Conservation (phyloP, 2,113 vertebrate genomes). For the Pungitius pungitius region DNA sequence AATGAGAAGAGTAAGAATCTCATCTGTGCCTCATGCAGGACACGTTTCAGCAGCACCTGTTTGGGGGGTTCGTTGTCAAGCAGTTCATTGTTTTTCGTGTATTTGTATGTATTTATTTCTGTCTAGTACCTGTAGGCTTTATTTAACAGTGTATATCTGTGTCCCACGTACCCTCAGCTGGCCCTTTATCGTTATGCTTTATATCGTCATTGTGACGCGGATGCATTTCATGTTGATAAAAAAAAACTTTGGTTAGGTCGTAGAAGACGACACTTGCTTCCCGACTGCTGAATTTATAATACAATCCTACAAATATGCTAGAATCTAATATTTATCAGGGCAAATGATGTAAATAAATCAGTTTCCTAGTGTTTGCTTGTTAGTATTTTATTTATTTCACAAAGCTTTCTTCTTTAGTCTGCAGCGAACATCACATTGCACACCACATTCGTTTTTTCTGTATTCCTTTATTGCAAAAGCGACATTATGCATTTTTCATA, state of each 20-base stretch:
- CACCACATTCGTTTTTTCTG: background rate
- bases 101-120: background rate
- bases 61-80: background rate
- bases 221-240: background rate
- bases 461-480: slow-evolving; percentile 31
- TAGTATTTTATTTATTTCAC: background rate
- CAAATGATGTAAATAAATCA: no score
- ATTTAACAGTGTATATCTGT: background rate
- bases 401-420: background rate
- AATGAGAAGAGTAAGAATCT: background rate
- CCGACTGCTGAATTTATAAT: background rate
- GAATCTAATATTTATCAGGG: background rate
- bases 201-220: background rate
- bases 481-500: slow-evolving; percentile 15
- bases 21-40: background rate
- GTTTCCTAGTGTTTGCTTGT: background rate
- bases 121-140: background rate
- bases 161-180: background rate
- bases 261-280: no score
- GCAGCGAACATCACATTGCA: background rate
- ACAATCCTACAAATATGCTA: background rate
- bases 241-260: background rate
- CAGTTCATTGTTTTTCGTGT: background rate
- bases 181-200: background rate
- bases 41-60: background rate